Base-by-base conservation (phyloP, 2,888 invertebrate species). In the Amphipyra berbera region DNA sequence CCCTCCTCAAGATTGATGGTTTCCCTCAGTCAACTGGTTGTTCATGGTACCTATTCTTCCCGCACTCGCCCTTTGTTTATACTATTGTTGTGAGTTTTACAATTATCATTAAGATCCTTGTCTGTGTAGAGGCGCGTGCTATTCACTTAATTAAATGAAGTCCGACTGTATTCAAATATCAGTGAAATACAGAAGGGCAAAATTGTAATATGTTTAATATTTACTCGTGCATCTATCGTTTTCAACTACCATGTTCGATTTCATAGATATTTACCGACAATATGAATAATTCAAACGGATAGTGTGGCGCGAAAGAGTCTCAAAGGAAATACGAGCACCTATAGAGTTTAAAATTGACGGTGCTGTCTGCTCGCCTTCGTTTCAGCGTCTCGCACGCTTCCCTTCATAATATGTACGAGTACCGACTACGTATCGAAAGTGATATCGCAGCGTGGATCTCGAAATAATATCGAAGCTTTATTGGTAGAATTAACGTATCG, bases 281-380 rank as follows among this genome's bases (percentile, higher is more conserved):
- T 85, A 93, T 93, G 91, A 93, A 92, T 93, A 90, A 93, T 92
- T 91, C 92, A 92, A 82, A 82, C 80, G 64, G 64, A 86, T 85
- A 87, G 87, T 85, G 88, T 85, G 87, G 88, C 84, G 88, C 82
- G 88, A 90, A 90, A 90, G 83, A 90, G 88, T 86, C 89, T 90
- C 92, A 92, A 93, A 92, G 91, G 90, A 85, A 90, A 89, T 89
- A 87, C 88, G 86, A 85, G 84, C 85, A 84, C 82, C 88, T 88
- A 88, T 88, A 86, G 83, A 87, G 87, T 89, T 89, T 88, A 88
- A 90, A 91, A 91, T 90, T 89, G 89, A 87, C 83, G 84, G 73
- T 76, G 82, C 78, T 82, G 77, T 84, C 81, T 82, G 78, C 48
- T 73, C 67, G 61, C 64, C 57, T 78, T 72, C 67, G 59, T 56